Percentiles rank a stretch among this genome's conserved stretches.
Evolutionary conservation across 2,113 vertebrate species (phyloP).

Genomic region (Petroica traversi): DNA sequence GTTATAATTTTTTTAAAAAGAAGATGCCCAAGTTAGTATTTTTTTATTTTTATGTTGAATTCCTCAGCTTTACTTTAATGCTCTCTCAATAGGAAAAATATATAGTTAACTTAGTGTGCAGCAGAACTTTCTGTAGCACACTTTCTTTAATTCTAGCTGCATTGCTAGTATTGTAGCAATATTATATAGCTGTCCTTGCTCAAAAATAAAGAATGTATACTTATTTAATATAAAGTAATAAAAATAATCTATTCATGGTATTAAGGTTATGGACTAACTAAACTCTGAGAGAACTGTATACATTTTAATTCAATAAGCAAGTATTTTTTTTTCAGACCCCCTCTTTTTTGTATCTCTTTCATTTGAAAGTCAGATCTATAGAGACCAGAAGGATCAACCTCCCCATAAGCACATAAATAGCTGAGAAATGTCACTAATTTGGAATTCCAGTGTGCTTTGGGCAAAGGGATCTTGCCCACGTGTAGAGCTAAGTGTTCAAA

Average conservation of each 20-base stretch:
- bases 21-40: not conserved
- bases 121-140: not conserved
- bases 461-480: not conserved
- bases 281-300: not conserved
- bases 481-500: not conserved
- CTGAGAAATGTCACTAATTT: not conserved
- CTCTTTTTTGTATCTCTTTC: not conserved
- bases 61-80: not conserved
- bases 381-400: not conserved
- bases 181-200: too few relatives aligned
- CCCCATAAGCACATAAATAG: not conserved
- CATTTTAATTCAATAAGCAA: not conserved
- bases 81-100: not conserved
- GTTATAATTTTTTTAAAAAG: not conserved
- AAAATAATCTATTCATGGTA: not conserved
- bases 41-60: not conserved
- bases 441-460: not conserved
- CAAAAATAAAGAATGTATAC: not conserved
- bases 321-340: not conserved
- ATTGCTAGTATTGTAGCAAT: too few relatives aligned
- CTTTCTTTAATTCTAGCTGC: not conserved
- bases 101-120: not conserved
- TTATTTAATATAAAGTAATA: not conserved
- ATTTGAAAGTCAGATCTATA: not conserved
- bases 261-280: not conserved